Evolutionary conservation across 1,140 invertebrate genomes (phyloP).

Genomic region (Penaeus japonicus): DNA sequence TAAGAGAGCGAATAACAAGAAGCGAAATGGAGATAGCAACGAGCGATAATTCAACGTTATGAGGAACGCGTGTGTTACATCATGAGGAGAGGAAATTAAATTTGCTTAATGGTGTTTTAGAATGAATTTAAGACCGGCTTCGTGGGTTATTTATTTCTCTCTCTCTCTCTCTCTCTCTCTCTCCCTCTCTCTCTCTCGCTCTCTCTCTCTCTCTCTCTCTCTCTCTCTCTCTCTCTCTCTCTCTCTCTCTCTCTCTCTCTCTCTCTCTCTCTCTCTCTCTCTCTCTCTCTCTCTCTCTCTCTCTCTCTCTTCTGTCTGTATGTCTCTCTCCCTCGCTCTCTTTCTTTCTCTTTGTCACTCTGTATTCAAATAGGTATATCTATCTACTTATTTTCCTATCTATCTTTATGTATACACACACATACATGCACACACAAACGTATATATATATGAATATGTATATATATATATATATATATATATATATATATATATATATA

Average conservation of each 20-base stretch:
- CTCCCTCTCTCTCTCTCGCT: neutral
- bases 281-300: neutral
- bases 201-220: neutral
- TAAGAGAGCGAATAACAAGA: too few relatives aligned
- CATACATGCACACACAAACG: neutral
- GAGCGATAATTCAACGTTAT: too few relatives aligned
- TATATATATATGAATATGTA: neutral
- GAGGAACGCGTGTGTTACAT: too few relatives aligned
- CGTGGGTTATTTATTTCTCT: neutral
- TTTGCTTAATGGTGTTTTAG: too few relatives aligned
- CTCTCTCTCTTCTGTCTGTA: neutral
- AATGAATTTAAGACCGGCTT: neutral
- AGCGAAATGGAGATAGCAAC: too few relatives aligned
- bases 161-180: neutral
- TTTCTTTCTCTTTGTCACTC: neutral
- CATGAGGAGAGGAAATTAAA: too few relatives aligned
- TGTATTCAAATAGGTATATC: too few relatives aligned
- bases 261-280: neutral
- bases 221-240: neutral
- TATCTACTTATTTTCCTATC: neutral
- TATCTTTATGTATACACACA: neutral
- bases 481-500: neutral
- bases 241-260: neutral
- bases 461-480: slow-evolving; percentile 1
- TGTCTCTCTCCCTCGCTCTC: neutral